These are phyloP conservation scores for Lasioglossum figueresi DNA, from an alignment of 2,888 invertebrate species.

Conservation along the genomic window DNA sequence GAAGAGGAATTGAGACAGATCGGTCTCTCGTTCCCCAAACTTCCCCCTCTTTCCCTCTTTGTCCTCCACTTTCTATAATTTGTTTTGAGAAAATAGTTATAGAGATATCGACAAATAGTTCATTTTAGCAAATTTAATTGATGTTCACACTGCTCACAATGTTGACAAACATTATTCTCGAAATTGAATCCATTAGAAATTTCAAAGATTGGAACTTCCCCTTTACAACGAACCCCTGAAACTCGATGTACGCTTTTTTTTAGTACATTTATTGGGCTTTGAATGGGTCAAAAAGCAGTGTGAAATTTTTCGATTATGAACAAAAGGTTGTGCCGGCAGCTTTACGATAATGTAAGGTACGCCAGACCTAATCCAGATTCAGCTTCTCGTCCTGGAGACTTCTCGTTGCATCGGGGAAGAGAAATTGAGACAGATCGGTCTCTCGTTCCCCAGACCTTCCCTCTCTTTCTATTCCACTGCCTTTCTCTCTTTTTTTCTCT, in stretches of 20 bases:
- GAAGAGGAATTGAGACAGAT: constrained; percentile 51
- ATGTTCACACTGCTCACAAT: neutral
- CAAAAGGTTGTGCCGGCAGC: neutral
- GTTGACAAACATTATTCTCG: too few species aligned
- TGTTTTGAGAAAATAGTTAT: neutral
- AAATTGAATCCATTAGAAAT: too few species aligned
- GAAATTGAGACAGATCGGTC: constrained; percentile 51
- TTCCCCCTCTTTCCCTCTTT: neutral
- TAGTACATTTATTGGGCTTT: neutral
- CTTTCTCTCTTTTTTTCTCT: neutral
- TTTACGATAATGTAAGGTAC: neutral
- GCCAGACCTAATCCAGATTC: neutral
- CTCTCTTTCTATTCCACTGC: neutral
- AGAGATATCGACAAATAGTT: neutral
- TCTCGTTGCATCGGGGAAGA: neutral
- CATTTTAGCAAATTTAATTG: neutral
- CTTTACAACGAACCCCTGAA: neutral
- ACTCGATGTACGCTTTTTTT: neutral
- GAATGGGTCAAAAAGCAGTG: neutral
- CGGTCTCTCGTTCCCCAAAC: constrained; percentile 9
- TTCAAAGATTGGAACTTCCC: too few species aligned
- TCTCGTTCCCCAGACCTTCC: neutral
- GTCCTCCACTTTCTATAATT: neutral
- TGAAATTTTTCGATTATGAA: neutral
- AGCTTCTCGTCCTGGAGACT: neutral